Evolutionary conservation across 2,797 vertebrate genomes (phyloP), one percentile per base, ranked within the genome.

Genomic region (Oreochromis mossambicus): DNA sequence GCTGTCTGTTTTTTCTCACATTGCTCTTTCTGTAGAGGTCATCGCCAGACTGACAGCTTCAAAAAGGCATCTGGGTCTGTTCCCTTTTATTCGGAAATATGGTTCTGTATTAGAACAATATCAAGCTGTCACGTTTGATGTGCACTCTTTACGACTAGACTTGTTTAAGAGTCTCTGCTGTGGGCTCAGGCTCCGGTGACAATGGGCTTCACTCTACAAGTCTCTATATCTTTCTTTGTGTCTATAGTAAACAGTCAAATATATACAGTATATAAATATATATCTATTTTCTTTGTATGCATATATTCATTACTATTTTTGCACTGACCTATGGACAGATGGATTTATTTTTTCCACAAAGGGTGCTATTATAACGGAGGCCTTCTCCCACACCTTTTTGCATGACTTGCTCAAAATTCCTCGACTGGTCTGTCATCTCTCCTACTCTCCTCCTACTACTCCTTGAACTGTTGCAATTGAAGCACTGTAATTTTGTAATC

Each of bases 301-400:
- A 95, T 96, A 96, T 95, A 95, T 95, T 94, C 94, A 95, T 93
- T 92, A 95, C 92, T 96, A 96, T 95, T 96, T 96, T 96, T 96
- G 95, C 96, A 96, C 96, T 96, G 95, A 96, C 92, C 90, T 94
- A 94, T 48, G 90, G 91, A 95, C 92, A 96, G 91, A 95, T 94
- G 90, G 93, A 95, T 95, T 95, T 94, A 94, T 96, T 96, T 95
- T 96, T 94, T 94, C 94, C 94, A 95, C 95, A 96, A 95, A 96
- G 95, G 96, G 96, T 97, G 96, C 96, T 97, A 97, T 94, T 92
- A 94, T 94, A 95, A 93, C 52, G 94, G 96, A 96, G 95, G 96
- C 96, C 96, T 97, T 96, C 94, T 95, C 95, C 94, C 94, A 95
- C 95, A 95, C 94, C 93, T 95, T 95, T 95, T 95, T 96, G 96